Conservation (phyloP, 2,113 vertebrate species). For the Melanerpes aurifrons region DNA sequence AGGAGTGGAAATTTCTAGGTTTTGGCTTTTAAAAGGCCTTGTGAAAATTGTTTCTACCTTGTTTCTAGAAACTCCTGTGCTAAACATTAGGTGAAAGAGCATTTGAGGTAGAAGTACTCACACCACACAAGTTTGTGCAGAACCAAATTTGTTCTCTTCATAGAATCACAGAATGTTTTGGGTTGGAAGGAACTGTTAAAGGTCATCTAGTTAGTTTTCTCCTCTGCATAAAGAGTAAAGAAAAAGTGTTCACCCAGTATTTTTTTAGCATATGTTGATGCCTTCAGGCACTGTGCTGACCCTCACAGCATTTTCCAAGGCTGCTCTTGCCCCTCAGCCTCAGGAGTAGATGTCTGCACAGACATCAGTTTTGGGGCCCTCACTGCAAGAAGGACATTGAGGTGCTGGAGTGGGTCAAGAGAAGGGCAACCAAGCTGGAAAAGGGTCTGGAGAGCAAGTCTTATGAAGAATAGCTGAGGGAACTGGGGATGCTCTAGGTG, state of each 20-base stretch:
- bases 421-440: no score
- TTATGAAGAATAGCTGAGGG: no score
- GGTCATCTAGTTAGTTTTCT: no score
- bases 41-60: neutral
- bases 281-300: accelerated
- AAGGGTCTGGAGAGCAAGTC: no score
- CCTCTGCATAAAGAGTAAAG: no score
- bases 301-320: accelerated
- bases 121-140: neutral
- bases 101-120: neutral
- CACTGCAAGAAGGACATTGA: no score
- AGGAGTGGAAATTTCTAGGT: neutral
- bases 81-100: neutral
- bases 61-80: neutral
- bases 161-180: no score
- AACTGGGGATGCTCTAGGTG: no score
- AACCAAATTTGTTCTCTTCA: neutral
- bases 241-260: no score
- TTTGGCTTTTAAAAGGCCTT: neutral
- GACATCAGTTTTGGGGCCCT: no score
- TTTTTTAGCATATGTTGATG: neutral
- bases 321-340: accelerated
- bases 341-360: neutral
- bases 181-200: no score
- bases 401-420: no score